Evolutionary conservation across 2,888 invertebrate species (phyloP), one percentile per base, ranked within the genome.

Genomic region (Brachyopa scutellaris): DNA sequence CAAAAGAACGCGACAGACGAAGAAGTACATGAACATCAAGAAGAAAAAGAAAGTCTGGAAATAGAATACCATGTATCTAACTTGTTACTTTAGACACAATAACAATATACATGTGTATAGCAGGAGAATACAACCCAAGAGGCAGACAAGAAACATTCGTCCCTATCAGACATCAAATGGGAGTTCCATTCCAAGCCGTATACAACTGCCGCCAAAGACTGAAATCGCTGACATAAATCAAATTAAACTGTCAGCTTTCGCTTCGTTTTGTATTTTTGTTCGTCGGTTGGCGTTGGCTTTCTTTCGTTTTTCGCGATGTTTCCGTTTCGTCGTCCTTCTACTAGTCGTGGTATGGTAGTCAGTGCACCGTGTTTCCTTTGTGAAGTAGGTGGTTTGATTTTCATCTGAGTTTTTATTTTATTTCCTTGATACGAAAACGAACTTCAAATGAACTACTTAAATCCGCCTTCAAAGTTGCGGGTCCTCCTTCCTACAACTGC

Each of bases 201-300:
- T 51, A 42, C 69, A 69, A 67, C 80, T 51, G 69, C 76, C 77
- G 66, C 77, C 70, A 77, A 77, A 59, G 77, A 82, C 77, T 72
- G 70, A 82, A 82, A 82, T 82, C 82, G 82, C 70, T 82, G 82
- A 82, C 82, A 82, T 82, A 82, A 82, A 82, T 82, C 82, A 82
- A 82, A 82, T 82, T 82, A 82, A 82, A 77, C 77, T 82, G 82
- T 82, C 82, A 82, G 82, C 82, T 72, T 69, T 80, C 45, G 64
- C 57, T 69, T 64, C 55, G 66, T 78, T 78, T 72, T 55, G 47
- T 73, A 45, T 66, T 73, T 59, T 26, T 6, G 17, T 66, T 59
- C 62, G 49, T 45, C 17, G 67, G 49, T 64, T 57, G 45, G 42
- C 31, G 15, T 49, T 61, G 26, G 31, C 29, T 49, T 42, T 29